Evolutionary conservation across 2,888 invertebrate species (phyloP), one percentile per base, ranked within the genome.

Genomic region (Drosophila barbarae): DNA sequence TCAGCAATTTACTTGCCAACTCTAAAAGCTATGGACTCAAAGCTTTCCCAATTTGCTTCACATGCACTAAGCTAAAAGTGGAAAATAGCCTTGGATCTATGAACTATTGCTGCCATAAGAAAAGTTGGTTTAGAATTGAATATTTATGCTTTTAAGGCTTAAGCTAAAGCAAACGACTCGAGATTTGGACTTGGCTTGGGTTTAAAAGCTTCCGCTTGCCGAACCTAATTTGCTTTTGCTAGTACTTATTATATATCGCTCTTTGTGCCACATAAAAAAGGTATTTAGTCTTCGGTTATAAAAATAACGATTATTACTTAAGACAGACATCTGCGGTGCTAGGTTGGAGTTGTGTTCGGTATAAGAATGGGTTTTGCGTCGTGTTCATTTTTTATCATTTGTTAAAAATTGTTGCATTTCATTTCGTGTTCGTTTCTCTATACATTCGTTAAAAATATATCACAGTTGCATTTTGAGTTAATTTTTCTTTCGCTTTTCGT

Each of bases 391-490:
- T 39, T 13, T 32, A 21, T 47, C 30, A 26, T 47, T 54, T 60
- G 54, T 59, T 65, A 64, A 69, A 64, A 56, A 59, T 61, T 55
- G 44, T 64, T 71, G 58, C 57, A 58, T 66, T 65, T 64, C 34
- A 61, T 54, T 68, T 55, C 13, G 46, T 56, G 52, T 56, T 18
- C 56, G 15, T 63, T 69, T 72, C 64, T 84, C 64, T 82, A 72
- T 70, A 76, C 69, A 73, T 70, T 44, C 66, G 65, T 77, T 74
- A 69, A 77, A 76, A 76, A 75, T 59, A 76, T 82, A 82, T 82
- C 82, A 83, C 83, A 82, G 83, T 74, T 77, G 79, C 77, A 83
- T 81, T 81, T 79, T 73, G 56, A 74, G 77, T 80, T 61, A 77
- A 69, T 73, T 59, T 75, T 65, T 59, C 46, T 12, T 46, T 60